A percentile compares a stretch with the other conserved stretches of the same genome.
These are phyloP conservation scores for Pectinophora gossypiella DNA, from an alignment of 1,140 invertebrate genomes.

Conservation along the genomic window DNA sequence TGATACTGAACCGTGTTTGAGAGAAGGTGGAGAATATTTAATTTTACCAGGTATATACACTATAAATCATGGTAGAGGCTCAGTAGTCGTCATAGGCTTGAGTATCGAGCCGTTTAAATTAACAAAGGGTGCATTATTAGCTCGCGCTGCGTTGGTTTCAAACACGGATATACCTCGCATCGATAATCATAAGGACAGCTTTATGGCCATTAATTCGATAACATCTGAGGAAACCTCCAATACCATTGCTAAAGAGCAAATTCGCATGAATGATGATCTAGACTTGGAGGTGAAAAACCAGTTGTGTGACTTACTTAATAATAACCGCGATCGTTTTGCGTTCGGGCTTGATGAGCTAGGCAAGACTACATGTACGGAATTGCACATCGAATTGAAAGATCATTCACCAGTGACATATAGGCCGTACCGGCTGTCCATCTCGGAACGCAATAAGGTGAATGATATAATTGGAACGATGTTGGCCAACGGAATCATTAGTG, in stretches of 20 bases:
- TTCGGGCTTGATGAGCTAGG: constrained; percentile 15
- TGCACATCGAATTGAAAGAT: constrained; percentile 20
- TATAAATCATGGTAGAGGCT: background rate
- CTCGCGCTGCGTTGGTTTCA: background rate
- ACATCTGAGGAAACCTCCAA: too few species aligned
- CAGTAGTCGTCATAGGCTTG: background rate
- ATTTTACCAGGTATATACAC: background rate
- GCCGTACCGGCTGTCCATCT: constrained; percentile 11
- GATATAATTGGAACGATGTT: background rate
- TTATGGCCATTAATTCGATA: too few species aligned
- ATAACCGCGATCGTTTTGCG: too few species aligned
- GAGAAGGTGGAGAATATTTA: background rate
- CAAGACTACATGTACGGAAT: background rate
- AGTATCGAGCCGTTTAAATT: background rate
- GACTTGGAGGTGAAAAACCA: too few species aligned
- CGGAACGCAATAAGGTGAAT: background rate
- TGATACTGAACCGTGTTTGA: background rate
- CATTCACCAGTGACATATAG: constrained; percentile 18
- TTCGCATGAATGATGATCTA: too few species aligned
- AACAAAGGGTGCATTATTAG: background rate
- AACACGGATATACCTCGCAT: too few species aligned
- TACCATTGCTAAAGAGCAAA: too few species aligned
- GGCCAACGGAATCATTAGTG: too few species aligned
- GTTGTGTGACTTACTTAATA: too few species aligned
- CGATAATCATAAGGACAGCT: too few species aligned